Base-by-base conservation (phyloP, 1,140 invertebrate genomes). In the Ostrea denselamellosa region DNA sequence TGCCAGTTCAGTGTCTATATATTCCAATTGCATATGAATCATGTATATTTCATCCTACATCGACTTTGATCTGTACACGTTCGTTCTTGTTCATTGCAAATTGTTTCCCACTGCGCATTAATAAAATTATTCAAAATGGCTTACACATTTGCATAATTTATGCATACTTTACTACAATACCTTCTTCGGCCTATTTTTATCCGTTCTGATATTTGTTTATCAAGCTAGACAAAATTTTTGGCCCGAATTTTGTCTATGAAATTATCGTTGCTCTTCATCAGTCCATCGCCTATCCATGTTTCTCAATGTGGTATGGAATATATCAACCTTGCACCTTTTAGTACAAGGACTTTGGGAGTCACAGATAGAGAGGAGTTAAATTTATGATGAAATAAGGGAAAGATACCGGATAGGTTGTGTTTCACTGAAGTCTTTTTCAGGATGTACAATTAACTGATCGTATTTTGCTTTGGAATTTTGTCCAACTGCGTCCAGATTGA, bases 81-180 rank as follows among this genome's bases (percentile, higher is more conserved):
- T 22, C 19, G 44, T 12, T 1, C 82, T 19, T 83, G 52, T 77
- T 77, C 22, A 17, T 10, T 52, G 82, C 44, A 34, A 19, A 10
- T 82, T 14, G 19, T 19, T 54, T 34, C 19, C 52, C 34, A 83
- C 44, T 83, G 52, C 44, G 82, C 51, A 53, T 9, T 83, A n/a
- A 83, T 52, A 83, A 83, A 83, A 83, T 83, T 77, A 83, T 83
- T 83, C 82, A 83, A 83, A 83, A 83, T 83, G 82, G 82, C 82
- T 83, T 83, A 81, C 85, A 71, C 85, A 86, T 86, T 86, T 86
- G 85, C 85, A 86, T 86, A 86, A 86, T 86, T 86, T 86, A 86
- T 86, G 85, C 85, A 86, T 86, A 77, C 54, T 86, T 86, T 86
- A 77, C 77, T 86, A 86, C 85, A 86, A 71, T 86, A 86, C 85